Evolutionary conservation across 30 jellyfish, hydroid and myxozoan genomes (phyloP).

Genomic region (Hydractinia symbiolongicarpus): DNA sequence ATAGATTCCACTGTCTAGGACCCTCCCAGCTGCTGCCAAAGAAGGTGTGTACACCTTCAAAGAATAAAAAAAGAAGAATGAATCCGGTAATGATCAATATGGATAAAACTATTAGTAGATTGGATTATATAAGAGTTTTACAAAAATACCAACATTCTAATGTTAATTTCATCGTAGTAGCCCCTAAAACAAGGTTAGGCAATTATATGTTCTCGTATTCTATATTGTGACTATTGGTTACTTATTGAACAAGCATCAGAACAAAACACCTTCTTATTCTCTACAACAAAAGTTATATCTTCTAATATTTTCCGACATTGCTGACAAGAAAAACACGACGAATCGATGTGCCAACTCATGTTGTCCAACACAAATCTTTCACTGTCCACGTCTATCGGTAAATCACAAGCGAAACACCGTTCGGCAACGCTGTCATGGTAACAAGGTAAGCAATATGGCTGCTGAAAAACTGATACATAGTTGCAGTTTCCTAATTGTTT

Average conservation of each 20-base stretch:
- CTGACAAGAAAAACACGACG: conserved; percentile 54
- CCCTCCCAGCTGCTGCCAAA: too few relatives aligned
- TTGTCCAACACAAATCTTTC: conserved; percentile 40
- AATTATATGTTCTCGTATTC: too few relatives aligned
- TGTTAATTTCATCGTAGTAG: too few relatives aligned
- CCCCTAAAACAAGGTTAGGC: too few relatives aligned
- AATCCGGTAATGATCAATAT: too few relatives aligned
- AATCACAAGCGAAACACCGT: conserved; percentile 51
- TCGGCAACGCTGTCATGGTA: conserved; percentile 46
- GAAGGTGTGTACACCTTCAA: too few relatives aligned
- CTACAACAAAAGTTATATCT: conserved; percentile 29
- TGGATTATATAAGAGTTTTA: too few relatives aligned
- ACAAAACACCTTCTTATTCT: background rate
- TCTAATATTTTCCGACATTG: conserved; percentile 42
- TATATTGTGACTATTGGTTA: too few relatives aligned
- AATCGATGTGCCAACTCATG: conserved; percentile 57
- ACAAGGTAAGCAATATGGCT: conserved; percentile 62
- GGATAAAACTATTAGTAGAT: too few relatives aligned
- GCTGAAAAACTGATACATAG: conserved; percentile 47
- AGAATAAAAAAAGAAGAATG: too few relatives aligned
- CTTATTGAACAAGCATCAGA: background rate
- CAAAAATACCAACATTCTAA: too few relatives aligned
- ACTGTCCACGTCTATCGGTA: conserved; percentile 38
- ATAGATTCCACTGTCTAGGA: too few relatives aligned
- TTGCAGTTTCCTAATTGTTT: conserved; percentile 49